Conservation (phyloP, 35 echinoderm and acorn worm species). For the Acanthaster planci region DNA sequence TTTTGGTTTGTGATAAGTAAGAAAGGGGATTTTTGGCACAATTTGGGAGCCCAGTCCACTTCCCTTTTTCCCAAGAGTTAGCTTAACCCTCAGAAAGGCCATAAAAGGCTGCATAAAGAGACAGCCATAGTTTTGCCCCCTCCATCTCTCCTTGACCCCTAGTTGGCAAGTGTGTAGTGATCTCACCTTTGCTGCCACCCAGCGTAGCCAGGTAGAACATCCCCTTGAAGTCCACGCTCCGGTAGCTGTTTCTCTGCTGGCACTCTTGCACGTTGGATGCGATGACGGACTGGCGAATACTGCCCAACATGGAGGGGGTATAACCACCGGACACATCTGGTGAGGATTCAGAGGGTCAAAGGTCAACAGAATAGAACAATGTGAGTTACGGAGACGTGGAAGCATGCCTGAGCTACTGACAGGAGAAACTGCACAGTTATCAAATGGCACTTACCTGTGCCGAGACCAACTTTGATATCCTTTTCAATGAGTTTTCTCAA, state of each 20-base stretch:
- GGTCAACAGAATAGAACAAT: background rate
- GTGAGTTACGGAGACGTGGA: too few species aligned
- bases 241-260: conserved; percentile 28
- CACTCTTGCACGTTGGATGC: conserved; percentile 50
- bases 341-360: conserved; percentile 8
- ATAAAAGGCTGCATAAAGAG: too few species aligned
- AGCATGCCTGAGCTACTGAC: too few species aligned
- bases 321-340: conserved; percentile 83
- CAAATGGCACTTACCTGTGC: too few species aligned
- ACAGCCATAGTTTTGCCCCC: too few species aligned
- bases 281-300: conserved; percentile 50
- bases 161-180: background rate
- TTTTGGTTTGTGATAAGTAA: too few species aligned
- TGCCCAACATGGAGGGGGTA: conserved; percentile 52
- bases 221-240: conserved; percentile 41
- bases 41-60: too few species aligned
- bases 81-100: too few species aligned
- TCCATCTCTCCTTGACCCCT: too few species aligned
- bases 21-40: too few species aligned
- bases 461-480: conserved; percentile 64
- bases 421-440: too few species aligned
- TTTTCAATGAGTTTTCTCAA: conserved; percentile 38
- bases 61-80: too few species aligned
- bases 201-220: conserved; percentile 70
- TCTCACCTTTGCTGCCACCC: conserved; percentile 70